These are phyloP conservation scores for Myoxocephalus aenaeus DNA, from an alignment of 2,797 vertebrate species.

Conservation along the genomic window DNA sequence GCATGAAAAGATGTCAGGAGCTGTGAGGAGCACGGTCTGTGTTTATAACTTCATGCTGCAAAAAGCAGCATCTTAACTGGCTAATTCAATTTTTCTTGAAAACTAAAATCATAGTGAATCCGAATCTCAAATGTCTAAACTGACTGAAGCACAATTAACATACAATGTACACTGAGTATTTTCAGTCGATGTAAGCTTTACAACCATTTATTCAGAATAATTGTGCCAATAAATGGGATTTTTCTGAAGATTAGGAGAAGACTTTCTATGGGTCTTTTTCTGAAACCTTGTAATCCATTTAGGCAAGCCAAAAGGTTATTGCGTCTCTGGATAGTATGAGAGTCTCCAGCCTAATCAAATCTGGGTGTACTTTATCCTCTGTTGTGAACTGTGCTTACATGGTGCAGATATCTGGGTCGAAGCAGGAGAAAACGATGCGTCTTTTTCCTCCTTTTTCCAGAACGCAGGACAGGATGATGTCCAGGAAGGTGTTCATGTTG, in stretches of 20 bases:
- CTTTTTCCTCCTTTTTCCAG: constrained; percentile 90
- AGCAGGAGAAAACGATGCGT: constrained; percentile 95
- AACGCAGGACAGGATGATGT: constrained; percentile 92
- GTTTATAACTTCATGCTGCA: background rate
- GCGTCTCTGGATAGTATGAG: background rate
- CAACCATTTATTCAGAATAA: background rate
- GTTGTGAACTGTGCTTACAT: constrained; percentile 87
- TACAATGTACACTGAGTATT: background rate
- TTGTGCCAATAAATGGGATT: background rate
- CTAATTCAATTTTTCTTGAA: background rate
- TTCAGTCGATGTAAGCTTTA: background rate
- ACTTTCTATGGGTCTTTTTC: background rate
- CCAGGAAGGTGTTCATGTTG: constrained; percentile 96
- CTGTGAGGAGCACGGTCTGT: background rate
- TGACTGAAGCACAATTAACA: background rate
- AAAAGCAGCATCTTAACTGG: background rate
- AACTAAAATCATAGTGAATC: background rate
- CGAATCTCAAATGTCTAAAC: background rate
- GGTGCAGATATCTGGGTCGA: constrained; percentile 96
- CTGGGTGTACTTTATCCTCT: background rate
- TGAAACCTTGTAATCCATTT: background rate
- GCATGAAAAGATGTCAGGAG: background rate
- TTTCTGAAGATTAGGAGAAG: background rate
- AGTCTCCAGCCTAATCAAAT: background rate
- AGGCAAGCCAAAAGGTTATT: background rate